phyloP scores from a whole-genome alignment of 2,113 vertebrate species.

The Malurus elegans region DNA sequence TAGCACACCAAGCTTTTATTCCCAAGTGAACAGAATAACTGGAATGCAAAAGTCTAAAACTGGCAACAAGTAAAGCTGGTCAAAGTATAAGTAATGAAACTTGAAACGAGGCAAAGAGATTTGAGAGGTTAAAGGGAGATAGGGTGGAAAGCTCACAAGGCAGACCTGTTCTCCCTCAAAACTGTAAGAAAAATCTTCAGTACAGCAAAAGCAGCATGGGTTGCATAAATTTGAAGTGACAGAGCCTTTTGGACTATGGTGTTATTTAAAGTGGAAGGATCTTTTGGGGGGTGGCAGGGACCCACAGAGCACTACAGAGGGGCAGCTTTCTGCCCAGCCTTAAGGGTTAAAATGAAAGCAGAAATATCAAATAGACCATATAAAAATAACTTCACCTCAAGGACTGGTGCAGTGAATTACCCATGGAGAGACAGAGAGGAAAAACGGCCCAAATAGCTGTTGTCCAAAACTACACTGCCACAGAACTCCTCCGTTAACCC shows the following conservation, averaged over 20 bases:
- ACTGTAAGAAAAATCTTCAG: conserved; percentile 1
- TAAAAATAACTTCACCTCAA: not conserved
- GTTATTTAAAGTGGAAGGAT: not conserved
- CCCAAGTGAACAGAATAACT: conserved; percentile 38
- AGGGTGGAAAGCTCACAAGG: not conserved
- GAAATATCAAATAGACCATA: not conserved
- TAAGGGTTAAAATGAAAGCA: not conserved
- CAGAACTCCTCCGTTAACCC: not conserved
- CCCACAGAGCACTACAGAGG: not conserved
- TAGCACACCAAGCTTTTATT: conserved; percentile 36
- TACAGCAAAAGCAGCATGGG: not conserved
- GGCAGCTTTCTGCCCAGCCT: not conserved
- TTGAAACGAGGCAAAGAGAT: conserved; percentile 54
- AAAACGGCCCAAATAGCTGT: not conserved
- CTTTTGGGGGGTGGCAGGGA: not conserved
- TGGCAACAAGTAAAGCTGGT: conserved; percentile 50
- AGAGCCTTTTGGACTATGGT: not conserved
- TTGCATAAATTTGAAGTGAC: conserved; percentile 47
- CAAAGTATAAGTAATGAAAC: conserved; percentile 56
- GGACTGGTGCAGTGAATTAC: not conserved
- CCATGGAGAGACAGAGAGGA: not conserved
- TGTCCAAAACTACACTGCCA: not conserved
- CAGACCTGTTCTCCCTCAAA: conserved; percentile 63
- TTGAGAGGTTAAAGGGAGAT: conserved; percentile 47
- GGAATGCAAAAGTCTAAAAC: conserved; percentile 46